phyloP scores from a whole-genome alignment of 2,888 invertebrate species.

The Apotomis betuletana region DNA sequence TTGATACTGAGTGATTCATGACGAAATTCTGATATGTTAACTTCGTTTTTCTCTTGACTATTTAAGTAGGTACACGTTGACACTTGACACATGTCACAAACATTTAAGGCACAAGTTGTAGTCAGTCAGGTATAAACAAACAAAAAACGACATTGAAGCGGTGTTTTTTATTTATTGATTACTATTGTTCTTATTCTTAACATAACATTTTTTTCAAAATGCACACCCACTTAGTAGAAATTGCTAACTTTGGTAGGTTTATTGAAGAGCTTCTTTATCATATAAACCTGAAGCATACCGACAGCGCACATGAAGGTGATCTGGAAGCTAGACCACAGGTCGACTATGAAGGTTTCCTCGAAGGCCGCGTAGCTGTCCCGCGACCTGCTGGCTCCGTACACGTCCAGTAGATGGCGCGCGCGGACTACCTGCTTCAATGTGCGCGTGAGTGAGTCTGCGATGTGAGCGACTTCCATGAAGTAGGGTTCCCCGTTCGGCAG shows the following conservation, averaged over 20 bases:
- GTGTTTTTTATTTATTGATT: neutral
- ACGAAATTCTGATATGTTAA: too few species aligned
- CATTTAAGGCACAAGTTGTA: too few species aligned
- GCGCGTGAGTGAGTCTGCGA: conserved; percentile 85
- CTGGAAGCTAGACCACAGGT: conserved; percentile 90
- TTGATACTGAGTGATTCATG: too few species aligned
- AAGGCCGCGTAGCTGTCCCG: conserved; percentile 92
- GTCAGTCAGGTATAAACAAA: too few species aligned
- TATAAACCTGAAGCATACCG: conserved; percentile 89
- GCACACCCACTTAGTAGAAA: conserved; percentile 15
- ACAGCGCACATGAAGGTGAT: conserved; percentile 88
- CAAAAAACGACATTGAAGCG: neutral
- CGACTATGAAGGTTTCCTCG: conserved; percentile 91
- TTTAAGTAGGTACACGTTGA: too few species aligned
- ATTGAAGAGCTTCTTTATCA: conserved; percentile 86
- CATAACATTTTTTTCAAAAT: neutral
- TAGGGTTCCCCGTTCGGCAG: conserved; percentile 61
- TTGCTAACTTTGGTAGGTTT: conserved; percentile 37
- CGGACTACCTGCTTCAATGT: conserved; percentile 85
- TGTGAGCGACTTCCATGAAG: conserved; percentile 76
- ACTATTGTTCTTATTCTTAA: too few species aligned
- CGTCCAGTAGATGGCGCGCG: conserved; percentile 86
- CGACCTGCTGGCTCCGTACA: conserved; percentile 88
- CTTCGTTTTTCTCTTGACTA: too few species aligned
- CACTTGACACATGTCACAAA: too few species aligned